Conservation (phyloP, 2,888 invertebrate genomes). For the Stenurella melanura region DNA sequence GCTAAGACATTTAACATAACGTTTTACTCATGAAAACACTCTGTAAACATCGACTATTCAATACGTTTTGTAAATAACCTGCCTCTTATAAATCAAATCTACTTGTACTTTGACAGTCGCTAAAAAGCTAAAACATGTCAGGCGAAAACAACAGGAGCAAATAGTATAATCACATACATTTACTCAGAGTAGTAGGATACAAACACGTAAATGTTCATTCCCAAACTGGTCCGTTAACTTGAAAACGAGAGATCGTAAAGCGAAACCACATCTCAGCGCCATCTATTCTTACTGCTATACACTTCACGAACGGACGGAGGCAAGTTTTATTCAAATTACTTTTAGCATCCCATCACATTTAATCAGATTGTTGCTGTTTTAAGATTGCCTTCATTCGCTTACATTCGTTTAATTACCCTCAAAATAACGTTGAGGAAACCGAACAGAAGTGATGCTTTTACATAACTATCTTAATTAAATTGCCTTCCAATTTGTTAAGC, state of each 20-base stretch:
- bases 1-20: no score
- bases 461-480: constrained; percentile 43
- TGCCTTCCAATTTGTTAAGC: constrained; percentile 36
- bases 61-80: no score
- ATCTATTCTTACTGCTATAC: constrained; percentile 51
- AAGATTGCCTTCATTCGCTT: constrained; percentile 49
- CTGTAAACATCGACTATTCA: no score
- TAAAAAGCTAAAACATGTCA: constrained; percentile 18
- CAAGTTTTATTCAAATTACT: constrained; percentile 52
- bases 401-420: constrained; percentile 47
- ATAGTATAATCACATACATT: constrained; percentile 28
- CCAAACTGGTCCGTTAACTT: constrained; percentile 34
- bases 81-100: background rate
- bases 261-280: constrained; percentile 38
- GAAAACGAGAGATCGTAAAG: constrained; percentile 32
- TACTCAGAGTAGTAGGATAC: constrained; percentile 17
- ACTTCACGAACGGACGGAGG: constrained; percentile 34
- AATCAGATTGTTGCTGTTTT: constrained; percentile 50
- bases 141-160: constrained; percentile 13
- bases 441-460: constrained; percentile 23
- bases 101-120: background rate
- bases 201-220: constrained; percentile 25
- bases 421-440: constrained; percentile 30
- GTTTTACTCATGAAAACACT: no score
- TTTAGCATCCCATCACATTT: constrained; percentile 48